phyloP scores from a whole-genome alignment of 2,797 vertebrate species.

The Hydrolagus colliei region DNA sequence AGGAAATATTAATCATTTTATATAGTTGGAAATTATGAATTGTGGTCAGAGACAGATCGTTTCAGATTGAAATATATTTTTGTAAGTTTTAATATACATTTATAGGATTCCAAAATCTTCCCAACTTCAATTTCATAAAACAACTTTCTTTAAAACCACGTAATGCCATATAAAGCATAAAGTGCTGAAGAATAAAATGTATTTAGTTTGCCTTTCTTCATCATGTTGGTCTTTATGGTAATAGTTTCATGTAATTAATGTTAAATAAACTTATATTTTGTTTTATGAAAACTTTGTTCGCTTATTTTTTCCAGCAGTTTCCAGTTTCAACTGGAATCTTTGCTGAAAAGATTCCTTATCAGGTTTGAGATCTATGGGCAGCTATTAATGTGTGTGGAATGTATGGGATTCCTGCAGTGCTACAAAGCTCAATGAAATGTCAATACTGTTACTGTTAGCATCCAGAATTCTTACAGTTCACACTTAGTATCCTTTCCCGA shows the following conservation, averaged over 20 bases:
- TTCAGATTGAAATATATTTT: conserved; percentile 85
- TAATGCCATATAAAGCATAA: background rate
- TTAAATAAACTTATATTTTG: conserved; percentile 22
- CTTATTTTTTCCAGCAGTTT: background rate
- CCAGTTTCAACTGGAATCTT: background rate
- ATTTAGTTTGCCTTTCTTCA: background rate
- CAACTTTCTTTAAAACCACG: background rate
- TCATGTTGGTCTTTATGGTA: background rate
- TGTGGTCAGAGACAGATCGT: conserved; percentile 55
- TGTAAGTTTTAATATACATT: conserved; percentile 54
- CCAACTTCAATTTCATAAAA: background rate
- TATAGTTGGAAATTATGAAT: conserved; percentile 71
- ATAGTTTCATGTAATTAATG: conserved; percentile 14
- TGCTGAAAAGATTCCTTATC: background rate
- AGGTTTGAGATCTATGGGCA: background rate
- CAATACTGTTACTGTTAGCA: background rate
- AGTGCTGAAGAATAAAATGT: background rate
- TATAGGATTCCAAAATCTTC: background rate
- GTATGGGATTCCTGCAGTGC: background rate
- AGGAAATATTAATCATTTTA: conserved; percentile 80
- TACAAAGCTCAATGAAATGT: background rate
- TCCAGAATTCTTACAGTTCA: background rate
- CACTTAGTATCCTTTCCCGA: background rate
- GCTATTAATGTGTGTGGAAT: background rate
- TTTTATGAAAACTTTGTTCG: background rate